Conservation (phyloP, 1,140 invertebrate genomes). For the Drosophila pachea region DNA sequence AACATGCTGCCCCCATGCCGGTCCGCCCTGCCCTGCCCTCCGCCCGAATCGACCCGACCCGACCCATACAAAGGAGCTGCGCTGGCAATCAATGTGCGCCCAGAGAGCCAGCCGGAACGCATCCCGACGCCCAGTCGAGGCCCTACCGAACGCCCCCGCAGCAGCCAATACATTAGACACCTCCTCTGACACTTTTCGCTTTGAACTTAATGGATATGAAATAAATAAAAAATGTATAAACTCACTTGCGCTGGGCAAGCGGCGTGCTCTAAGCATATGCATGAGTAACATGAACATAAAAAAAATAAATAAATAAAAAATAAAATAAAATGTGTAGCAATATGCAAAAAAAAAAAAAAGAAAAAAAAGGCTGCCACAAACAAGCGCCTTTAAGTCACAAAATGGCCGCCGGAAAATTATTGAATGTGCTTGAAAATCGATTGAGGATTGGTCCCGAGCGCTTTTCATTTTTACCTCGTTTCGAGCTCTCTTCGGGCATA, state of each 20-base stretch:
- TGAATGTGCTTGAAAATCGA: slow-evolving; percentile 69
- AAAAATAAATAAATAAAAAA: slow-evolving; percentile 26
- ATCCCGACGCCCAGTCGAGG: slow-evolving; percentile 16
- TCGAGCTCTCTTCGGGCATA: slow-evolving; percentile 22
- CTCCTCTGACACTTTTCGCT: slow-evolving; percentile 67
- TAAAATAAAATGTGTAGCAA: slow-evolving; percentile 14
- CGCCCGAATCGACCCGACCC: background rate
- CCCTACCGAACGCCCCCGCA: slow-evolving; percentile 1
- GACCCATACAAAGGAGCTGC: slow-evolving; percentile 17
- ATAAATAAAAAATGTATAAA: slow-evolving; percentile 74
- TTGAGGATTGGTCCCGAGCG: slow-evolving; percentile 70
- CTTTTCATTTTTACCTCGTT: slow-evolving; percentile 75
- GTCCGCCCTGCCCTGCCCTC: no score
- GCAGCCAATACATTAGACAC: slow-evolving; percentile 69
- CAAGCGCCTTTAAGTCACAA: slow-evolving; percentile 61
- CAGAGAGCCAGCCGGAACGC: slow-evolving; percentile 33
- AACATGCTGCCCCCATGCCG: background rate
- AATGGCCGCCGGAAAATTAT: slow-evolving; percentile 67
- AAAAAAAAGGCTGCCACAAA: slow-evolving; percentile 41
- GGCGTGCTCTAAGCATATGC: slow-evolving; percentile 44
- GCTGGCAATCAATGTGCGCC: slow-evolving; percentile 52
- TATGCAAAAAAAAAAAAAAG: slow-evolving; percentile 10
- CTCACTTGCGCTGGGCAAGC: slow-evolving; percentile 42
- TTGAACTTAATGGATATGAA: slow-evolving; percentile 77
- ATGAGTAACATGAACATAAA: slow-evolving; percentile 44